Evolutionary conservation across 2,797 vertebrate genomes (phyloP), one percentile per base, ranked within the genome.

Genomic region (Myotis findleyi): DNA sequence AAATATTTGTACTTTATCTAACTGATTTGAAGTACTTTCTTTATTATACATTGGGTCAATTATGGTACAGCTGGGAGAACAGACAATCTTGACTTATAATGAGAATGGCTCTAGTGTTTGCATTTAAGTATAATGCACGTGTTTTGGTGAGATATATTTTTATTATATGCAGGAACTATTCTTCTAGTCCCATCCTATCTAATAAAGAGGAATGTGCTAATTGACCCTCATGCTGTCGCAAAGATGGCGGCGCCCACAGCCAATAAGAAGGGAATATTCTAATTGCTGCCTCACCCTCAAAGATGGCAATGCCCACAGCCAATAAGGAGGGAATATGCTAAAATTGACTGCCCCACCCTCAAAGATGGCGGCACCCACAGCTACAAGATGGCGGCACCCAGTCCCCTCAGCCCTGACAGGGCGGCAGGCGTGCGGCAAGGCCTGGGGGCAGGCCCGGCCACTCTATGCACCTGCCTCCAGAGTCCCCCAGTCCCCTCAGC

Each of bases 61-160:
- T 62, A 16, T n/a, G n/a, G 21, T 33, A 21, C 13, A 76, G 18
- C 25, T 75, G 5, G 7, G 33, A 83, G 23, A 49, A 1, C 6
- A 57, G 33, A 59, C 23, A 38, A 30, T 68, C 53, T 44, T 57
- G 33, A 55, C 57, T 76, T 55, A 7, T 17, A 20, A 51, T 59
- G 33, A 89, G 62, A 90, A 80, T 25, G 10, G 7, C 14, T 91
- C 38, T 7, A 71, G 25, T 27, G 51, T 47, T 51, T 88, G 66
- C 36, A 62, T 89, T 95, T 64, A 89, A 76, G 13, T 44, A 44
- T 27, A 11, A 92, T 66, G 23, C 11, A 6, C 9, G 25, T 66
- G 18, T 53, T 83, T 68, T 66, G 10, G 30, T 59, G 33, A 89
- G 76, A 72, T 41, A 91, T 41, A 62, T 57, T 83, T 88, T 86